Base-by-base conservation (phyloP, 2,113 vertebrate genomes). In the Pongo pygmaeus region DNA sequence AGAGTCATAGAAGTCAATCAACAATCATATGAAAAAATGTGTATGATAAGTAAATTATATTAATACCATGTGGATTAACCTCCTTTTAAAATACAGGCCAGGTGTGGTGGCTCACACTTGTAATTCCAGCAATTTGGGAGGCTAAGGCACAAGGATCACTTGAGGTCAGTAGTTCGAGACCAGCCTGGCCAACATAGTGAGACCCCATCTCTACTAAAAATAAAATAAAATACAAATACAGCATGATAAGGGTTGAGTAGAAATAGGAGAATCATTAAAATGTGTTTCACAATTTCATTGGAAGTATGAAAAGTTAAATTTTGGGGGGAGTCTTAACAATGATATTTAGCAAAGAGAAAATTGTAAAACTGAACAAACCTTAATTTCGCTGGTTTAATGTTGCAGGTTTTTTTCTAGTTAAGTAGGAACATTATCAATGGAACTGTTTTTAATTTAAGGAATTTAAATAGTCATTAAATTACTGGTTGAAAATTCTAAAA, bases 1-100 rank as follows among this genome's bases (percentile, higher is more conserved):
- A 72, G 4, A 80, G 52, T 94, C 40, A 89, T 5, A 32, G 46
- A 89, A 79, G 61, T 3, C 17, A 87, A 89, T 93, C 25, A 89
- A 83, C 7, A 93, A 89, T 61, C 35, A 18, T 69, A 74, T 61
- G 48, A 20, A 84, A 91, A 84, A 95, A 79, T 93, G 17, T 79
- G 93, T 86, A 79, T 95, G 32, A 61, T 91, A 75, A 74, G 70
- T 89, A 84, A 93, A 79, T 96, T 7, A 79, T 91, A 77, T 25
- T 43, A 89, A 70, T 81, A 52, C 7, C 48, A 96, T 55, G 25
- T 4, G 80, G 91, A 61, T 91, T 88, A 91, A 55, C 14, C 14
- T 85, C 8, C 4, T 93, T 96, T 84, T 40, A 30, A 64, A 64
- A 64, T 64, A 64, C 61, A 30, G 11, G 61, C 27, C 27, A 0